Evolutionary conservation across 2,888 invertebrate genomes (phyloP).

Genomic region (Drosophila demipolita): DNA sequence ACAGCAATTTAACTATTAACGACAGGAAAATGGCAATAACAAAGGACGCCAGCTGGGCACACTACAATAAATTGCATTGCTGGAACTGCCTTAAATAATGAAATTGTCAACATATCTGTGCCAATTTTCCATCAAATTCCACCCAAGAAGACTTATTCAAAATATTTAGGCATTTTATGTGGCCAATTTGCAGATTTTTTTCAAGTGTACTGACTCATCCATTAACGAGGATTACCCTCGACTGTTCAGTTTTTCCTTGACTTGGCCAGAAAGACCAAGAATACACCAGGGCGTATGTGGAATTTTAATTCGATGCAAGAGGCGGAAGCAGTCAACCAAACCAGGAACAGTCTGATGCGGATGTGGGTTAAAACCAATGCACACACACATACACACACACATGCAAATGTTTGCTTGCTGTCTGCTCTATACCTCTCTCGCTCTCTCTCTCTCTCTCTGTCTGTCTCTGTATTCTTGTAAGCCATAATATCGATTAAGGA

Average conservation of each 20-base stretch:
- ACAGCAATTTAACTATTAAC: conserved; percentile 77
- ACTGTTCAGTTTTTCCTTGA: conserved; percentile 17
- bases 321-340: conserved; percentile 59
- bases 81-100: neutral
- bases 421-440: conserved; percentile 1
- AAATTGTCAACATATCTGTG: too few species aligned
- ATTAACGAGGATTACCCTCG: conserved; percentile 67
- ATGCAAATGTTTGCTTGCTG: conserved; percentile 50
- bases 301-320: conserved; percentile 70
- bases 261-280: conserved; percentile 42
- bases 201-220: conserved; percentile 55
- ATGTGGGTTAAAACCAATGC: conserved; percentile 70
- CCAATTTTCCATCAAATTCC: too few species aligned
- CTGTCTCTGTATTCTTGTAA: conserved; percentile 53
- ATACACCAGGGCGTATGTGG: conserved; percentile 56
- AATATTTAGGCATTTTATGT: neutral
- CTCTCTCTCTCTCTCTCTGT: neutral
- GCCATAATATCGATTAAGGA: conserved; percentile 84
- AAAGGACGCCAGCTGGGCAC: conserved; percentile 8
- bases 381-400: conserved; percentile 31
- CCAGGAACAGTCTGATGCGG: conserved; percentile 46
- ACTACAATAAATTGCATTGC: conserved; percentile 10
- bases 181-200: neutral
- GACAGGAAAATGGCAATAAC: conserved; percentile 39
- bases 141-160: neutral